Conservation (phyloP, 2,113 vertebrate genomes). For the Tupaia tana region DNA sequence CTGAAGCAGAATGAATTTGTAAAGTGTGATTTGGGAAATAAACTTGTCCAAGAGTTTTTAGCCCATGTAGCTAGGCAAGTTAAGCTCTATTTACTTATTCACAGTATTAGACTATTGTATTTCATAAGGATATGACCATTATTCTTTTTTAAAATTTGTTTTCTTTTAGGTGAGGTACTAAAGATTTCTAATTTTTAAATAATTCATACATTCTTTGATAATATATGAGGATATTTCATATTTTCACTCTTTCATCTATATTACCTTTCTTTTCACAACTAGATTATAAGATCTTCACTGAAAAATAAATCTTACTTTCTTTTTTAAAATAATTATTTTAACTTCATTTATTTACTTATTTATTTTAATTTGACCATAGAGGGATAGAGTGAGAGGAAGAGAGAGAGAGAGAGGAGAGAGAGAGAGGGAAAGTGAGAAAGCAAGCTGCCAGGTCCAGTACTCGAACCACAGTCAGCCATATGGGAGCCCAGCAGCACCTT, state of each 20-base stretch:
- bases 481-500: too few relatives aligned
- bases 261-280: background rate
- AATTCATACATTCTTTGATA: background rate
- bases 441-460: too few relatives aligned
- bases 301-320: constrained; percentile 17
- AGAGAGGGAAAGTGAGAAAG: too few relatives aligned
- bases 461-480: too few relatives aligned
- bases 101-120: background rate
- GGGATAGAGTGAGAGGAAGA: too few relatives aligned
- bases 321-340: too few relatives aligned
- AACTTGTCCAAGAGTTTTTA: background rate
- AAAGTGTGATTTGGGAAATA: constrained; percentile 15
- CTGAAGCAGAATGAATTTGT: constrained; percentile 37
- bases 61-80: background rate
- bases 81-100: constrained; percentile 34
- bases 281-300: background rate
- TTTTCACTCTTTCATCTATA: background rate
- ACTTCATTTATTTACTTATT: too few relatives aligned
- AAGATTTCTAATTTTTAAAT: background rate
- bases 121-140: background rate
- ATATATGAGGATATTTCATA: background rate
- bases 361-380: too few relatives aligned
- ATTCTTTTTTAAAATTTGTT: background rate
- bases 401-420: too few relatives aligned
- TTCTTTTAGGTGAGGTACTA: background rate